Evolutionary conservation across 2,113 vertebrate genomes (phyloP).

Genomic region (Aramus guarauna): DNA sequence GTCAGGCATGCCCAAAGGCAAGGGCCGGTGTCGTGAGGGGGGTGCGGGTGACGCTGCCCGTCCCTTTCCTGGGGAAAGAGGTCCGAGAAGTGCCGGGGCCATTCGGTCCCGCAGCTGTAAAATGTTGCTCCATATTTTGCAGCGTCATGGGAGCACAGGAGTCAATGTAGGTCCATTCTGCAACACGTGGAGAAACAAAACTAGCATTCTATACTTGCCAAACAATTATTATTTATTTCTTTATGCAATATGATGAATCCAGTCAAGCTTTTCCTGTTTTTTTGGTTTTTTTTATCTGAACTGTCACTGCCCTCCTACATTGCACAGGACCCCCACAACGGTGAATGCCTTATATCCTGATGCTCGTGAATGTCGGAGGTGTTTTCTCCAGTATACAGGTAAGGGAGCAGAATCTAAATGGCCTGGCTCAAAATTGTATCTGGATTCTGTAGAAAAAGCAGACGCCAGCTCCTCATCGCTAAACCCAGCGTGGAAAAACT

Average conservation of each 20-base stretch:
- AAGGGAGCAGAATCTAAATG: neutral
- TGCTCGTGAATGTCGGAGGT: rapidly evolving
- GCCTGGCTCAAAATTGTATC: rapidly evolving
- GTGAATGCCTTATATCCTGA: too few relatives aligned
- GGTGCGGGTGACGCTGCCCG: neutral
- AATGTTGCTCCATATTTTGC: rapidly evolving
- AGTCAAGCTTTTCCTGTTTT: neutral
- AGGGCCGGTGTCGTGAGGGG: neutral
- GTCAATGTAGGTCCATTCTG: neutral
- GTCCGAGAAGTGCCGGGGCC: too few relatives aligned
- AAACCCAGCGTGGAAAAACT: neutral
- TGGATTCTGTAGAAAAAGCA: neutral
- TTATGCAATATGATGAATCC: rapidly evolving
- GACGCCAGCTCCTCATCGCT: neutral
- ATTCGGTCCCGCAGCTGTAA: rapidly evolving
- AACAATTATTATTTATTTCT: neutral
- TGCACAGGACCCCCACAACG: rapidly evolving
- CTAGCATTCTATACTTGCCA: rapidly evolving
- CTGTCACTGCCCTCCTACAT: neutral
- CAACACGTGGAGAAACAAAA: neutral
- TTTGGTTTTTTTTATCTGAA: neutral
- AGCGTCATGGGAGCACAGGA: neutral
- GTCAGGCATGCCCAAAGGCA: too few relatives aligned
- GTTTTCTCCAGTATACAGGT: neutral
- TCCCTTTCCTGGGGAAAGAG: too few relatives aligned